Percentiles rank a stretch among this genome's conserved stretches.
Conservation (phyloP, 2,888 invertebrate genomes). For the Lasioglossum oenotherae region DNA sequence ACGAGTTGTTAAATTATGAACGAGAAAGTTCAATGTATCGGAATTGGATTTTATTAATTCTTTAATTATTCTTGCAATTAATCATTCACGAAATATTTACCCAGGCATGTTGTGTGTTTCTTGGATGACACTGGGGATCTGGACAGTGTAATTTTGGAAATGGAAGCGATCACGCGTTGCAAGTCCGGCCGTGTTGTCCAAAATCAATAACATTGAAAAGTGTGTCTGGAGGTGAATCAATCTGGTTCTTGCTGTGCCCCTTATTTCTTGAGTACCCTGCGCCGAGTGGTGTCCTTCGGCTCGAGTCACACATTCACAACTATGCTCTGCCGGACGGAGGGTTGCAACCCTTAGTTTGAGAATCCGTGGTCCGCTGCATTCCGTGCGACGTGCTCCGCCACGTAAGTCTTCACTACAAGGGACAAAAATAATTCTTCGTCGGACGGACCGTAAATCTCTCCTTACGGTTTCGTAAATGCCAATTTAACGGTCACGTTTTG, state of each 20-base stretch:
- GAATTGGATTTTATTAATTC: not conserved
- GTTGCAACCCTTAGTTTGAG: conserved; percentile 22
- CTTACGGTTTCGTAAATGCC: conserved; percentile 4
- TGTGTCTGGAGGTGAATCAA: conserved; percentile 19
- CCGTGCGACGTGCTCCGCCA: conserved; percentile 31
- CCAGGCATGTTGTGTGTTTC: not conserved
- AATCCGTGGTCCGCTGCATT: conserved; percentile 34
- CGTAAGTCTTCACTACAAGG: conserved; percentile 12
- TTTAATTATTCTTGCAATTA: not conserved
- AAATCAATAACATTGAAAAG: conserved; percentile 39
- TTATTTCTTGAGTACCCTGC: conserved; percentile 23
- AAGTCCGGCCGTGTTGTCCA: not conserved
- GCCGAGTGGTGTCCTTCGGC: conserved; percentile 26
- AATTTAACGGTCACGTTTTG: conserved; percentile 11
- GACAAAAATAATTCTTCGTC: conserved; percentile 44
- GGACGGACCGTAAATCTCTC: conserved; percentile 32
- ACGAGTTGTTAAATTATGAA: not conserved
- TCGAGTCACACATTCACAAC: conserved; percentile 28
- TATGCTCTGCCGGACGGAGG: conserved; percentile 10
- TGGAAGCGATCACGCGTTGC: not conserved
- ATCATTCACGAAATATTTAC: not conserved
- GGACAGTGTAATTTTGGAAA: not conserved
- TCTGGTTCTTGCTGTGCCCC: conserved; percentile 26
- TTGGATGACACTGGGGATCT: not conserved
- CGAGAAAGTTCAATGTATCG: not conserved